These are phyloP conservation scores for Thalassaphorura encarpata DNA, from an alignment of 1,140 invertebrate genomes.

Conservation along the genomic window DNA sequence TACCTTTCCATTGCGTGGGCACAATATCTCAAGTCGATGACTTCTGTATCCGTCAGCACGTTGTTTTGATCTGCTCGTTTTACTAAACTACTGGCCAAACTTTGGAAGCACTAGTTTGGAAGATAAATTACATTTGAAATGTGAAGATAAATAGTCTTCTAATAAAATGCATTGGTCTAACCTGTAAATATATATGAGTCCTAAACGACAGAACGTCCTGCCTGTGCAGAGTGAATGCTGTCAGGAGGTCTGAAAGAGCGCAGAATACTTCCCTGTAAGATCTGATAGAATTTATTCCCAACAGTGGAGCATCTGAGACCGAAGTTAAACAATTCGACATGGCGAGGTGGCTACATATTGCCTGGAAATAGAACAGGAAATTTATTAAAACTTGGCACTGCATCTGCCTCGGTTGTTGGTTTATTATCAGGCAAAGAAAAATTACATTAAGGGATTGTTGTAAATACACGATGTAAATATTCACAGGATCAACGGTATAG, in stretches of 20 bases:
- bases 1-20: conserved; percentile 30
- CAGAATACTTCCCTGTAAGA: conserved; percentile 23
- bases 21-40: conserved; percentile 25
- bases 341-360: conserved; percentile 8
- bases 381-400: too few species aligned
- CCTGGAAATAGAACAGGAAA: conserved; percentile 12
- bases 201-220: conserved; percentile 28
- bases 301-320: conserved; percentile 18
- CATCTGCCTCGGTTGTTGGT: too few species aligned
- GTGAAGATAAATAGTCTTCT: neutral
- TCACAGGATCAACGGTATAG: neutral
- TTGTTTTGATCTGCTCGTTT: conserved; percentile 21
- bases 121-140: neutral
- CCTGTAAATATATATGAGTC: conserved; percentile 28
- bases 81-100: conserved; percentile 17
- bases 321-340: conserved; percentile 20
- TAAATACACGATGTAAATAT: too few species aligned
- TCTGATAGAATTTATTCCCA: conserved; percentile 8
- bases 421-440: too few species aligned
- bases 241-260: conserved; percentile 17
- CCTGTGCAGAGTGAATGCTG: conserved; percentile 26
- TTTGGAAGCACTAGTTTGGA: conserved; percentile 27
- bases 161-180: neutral
- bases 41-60: conserved; percentile 25
- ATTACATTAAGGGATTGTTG: too few species aligned